Percentiles rank a stretch among this genome's conserved stretches.
phyloP scores from a whole-genome alignment of 2,113 vertebrate species.

The Cervus canadensis region DNA sequence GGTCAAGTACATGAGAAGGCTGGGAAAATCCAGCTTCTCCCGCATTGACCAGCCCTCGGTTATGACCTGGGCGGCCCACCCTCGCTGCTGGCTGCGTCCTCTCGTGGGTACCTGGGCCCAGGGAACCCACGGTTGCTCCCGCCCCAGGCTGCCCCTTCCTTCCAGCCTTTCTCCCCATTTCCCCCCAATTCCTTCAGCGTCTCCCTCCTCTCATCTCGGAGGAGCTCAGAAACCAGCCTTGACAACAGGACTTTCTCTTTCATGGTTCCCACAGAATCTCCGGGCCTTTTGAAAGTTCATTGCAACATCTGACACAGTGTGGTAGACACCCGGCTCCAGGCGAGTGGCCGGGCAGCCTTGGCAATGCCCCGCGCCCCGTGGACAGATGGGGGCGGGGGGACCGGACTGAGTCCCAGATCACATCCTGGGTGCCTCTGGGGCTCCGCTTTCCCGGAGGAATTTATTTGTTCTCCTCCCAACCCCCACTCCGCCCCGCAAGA shows the following conservation, averaged over 20 bases:
- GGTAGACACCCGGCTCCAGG: background rate
- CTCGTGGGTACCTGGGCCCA: fast-evolving
- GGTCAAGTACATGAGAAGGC: background rate
- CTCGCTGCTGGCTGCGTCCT: fast-evolving
- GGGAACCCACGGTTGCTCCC: fast-evolving
- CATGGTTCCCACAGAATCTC: background rate
- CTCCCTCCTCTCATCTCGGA: background rate
- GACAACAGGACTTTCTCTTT: background rate
- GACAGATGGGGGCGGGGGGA: background rate
- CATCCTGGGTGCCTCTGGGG: background rate
- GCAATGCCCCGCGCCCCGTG: fast-evolving
- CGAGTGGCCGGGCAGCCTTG: background rate
- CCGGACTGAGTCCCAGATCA: background rate
- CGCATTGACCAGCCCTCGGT: fast-evolving
- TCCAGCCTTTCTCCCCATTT: fast-evolving
- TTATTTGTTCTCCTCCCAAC: too few relatives aligned
- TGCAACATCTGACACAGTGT: background rate
- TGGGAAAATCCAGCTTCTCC: too few relatives aligned
- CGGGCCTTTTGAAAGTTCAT: background rate
- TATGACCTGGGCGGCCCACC: fast-evolving
- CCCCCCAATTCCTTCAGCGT: fast-evolving
- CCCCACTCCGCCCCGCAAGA: fast-evolving
- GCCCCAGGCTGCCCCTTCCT: background rate
- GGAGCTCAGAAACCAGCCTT: background rate
- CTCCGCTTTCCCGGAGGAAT: background rate